Base-by-base conservation (phyloP, 2,888 invertebrate genomes). In the Pseudanteris insignis region DNA sequence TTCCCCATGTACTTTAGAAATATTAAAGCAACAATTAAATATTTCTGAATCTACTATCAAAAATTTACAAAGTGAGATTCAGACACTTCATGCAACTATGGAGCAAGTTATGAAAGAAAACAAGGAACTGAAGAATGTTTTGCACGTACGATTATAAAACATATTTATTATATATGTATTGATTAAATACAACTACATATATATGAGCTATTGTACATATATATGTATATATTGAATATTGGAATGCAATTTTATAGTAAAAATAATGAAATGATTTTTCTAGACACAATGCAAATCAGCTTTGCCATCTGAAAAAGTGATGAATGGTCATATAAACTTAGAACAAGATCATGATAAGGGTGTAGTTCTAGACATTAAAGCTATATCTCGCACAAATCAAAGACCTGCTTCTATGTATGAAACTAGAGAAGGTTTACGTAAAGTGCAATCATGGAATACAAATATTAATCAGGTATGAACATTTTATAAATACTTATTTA, bases 401-500 rank as follows among this genome's bases (percentile, higher is more conserved):
- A 83, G 92, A 72, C 92, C 92, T 70, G 90, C 89, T 69, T 92
- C 92, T 81, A 92, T 93, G 92, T 93, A 89, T 81, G 92, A 92
- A 81, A 86, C 91, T 66, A 86, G 92, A 68, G 87, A 91, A 82
- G 89, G 89, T 60, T 83, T 86, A 76, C 84, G 85, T 81, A 85
- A 85, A 81, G 71, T 73, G 12, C 59, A 67, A 34, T 69, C 70
- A 2, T 77, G 77, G 78, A 60, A 53, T 38, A 61, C 71, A 30
- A 67, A 68, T 15, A 69, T 73, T 29, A 72, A 68, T 63, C 78
- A 77, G 70, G 77, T 78, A 70, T 7, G n/a, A n/a, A 15, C 8
- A 4, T 40, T 28, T 28, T 26, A 14, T 40, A 15, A 25, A 26
- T 38, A 5, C 4, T 2, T 37, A 13, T 40, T 9, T 12, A n/a